phyloP scores from a whole-genome alignment of 2,113 vertebrate genomes.

The Barnardius zonarius region DNA sequence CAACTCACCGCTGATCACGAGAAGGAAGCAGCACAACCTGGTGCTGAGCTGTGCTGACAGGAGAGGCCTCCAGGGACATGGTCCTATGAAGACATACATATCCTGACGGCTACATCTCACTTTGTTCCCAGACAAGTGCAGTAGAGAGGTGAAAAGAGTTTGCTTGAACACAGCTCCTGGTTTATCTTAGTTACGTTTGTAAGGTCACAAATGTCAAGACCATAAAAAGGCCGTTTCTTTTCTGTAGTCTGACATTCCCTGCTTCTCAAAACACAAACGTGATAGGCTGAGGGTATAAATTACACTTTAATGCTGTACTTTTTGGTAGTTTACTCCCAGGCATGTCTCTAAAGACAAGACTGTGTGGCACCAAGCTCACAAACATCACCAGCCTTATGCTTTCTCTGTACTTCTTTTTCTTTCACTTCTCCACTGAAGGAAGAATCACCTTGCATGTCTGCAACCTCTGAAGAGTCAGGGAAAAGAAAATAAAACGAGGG shows the following conservation, averaged over 20 bases:
- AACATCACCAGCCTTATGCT: neutral
- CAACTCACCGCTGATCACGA: neutral
- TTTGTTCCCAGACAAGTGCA: neutral
- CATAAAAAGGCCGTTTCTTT: neutral
- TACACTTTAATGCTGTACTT: neutral
- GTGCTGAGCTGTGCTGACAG: neutral
- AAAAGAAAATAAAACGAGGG: neutral
- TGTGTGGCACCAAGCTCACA: slow-evolving; percentile 21
- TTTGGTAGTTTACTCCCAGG: neutral
- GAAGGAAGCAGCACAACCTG: neutral
- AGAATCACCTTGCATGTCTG: neutral
- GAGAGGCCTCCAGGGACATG: neutral
- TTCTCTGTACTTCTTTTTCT: neutral
- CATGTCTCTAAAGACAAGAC: neutral
- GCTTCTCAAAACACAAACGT: neutral
- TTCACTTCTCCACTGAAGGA: neutral
- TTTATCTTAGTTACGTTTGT: neutral
- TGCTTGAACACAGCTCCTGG: neutral
- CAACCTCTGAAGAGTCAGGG: neutral
- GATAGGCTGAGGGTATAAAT: neutral
- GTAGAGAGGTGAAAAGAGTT: neutral
- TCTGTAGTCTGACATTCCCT: neutral
- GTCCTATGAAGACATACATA: neutral
- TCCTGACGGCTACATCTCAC: neutral
- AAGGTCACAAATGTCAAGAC: neutral